These are phyloP conservation scores for Barbus barbus DNA, from an alignment of 2,113 vertebrate species.

Conservation along the genomic window DNA sequence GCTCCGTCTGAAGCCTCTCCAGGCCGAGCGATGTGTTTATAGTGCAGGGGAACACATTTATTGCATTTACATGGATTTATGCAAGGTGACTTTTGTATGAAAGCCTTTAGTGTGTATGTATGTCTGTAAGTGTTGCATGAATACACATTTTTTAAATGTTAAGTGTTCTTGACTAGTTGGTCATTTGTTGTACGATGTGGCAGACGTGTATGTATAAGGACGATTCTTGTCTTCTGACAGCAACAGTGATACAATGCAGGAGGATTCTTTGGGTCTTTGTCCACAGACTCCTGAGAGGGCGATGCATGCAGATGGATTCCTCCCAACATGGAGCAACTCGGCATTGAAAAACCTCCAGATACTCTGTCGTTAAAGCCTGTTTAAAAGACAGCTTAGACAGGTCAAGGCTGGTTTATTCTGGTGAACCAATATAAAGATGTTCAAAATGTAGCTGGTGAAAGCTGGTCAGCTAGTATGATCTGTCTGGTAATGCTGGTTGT, in stretches of 20 bases:
- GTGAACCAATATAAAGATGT: background rate
- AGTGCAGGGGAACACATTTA: slow-evolving; percentile 68
- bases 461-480: background rate
- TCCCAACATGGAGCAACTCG: background rate
- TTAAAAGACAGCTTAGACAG: background rate
- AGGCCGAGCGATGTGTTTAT: slow-evolving; percentile 65
- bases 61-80: slow-evolving; percentile 69
- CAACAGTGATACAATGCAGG: slow-evolving; percentile 41
- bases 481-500: background rate
- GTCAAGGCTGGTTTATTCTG: background rate
- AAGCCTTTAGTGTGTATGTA: slow-evolving; percentile 40
- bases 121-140: slow-evolving; percentile 36
- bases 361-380: background rate
- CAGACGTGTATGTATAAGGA: slow-evolving; percentile 23
- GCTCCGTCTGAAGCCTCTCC: slow-evolving; percentile 67
- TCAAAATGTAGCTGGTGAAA: background rate
- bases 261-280: background rate
- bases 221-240: background rate
- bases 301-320: slow-evolving; percentile 14
- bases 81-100: slow-evolving; percentile 48
- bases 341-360: slow-evolving; percentile 7
- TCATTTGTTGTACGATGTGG: slow-evolving; percentile 23
- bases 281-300: background rate
- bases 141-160: slow-evolving; percentile 18
- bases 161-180: slow-evolving; percentile 16